Conservation (phyloP, 2,113 vertebrate genomes). For the Cephalopholis sonnerati region DNA sequence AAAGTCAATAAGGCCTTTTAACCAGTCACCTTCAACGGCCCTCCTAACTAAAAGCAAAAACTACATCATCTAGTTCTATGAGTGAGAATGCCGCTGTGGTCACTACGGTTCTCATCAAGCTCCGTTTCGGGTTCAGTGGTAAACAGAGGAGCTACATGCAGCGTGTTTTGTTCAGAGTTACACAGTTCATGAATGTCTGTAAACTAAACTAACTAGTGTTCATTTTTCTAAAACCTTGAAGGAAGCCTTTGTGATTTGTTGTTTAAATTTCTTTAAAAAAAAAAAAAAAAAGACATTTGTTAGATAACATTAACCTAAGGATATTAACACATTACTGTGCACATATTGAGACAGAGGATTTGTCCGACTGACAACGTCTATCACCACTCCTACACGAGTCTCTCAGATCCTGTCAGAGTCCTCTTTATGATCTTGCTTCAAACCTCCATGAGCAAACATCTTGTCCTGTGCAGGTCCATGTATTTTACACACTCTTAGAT, state of each 20-base stretch:
- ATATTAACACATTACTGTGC: conserved; percentile 59
- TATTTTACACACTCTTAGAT: conserved; percentile 47
- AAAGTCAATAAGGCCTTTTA: conserved; percentile 51
- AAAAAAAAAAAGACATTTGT: conserved; percentile 19
- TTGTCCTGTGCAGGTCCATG: conserved; percentile 6
- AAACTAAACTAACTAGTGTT: conserved; percentile 75
- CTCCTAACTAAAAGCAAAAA: conserved; percentile 15
- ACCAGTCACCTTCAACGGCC: conserved; percentile 26
- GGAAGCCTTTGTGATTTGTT: conserved; percentile 88
- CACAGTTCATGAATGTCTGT: conserved; percentile 71
- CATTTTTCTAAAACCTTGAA: conserved; percentile 70
- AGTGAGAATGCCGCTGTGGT: conserved; percentile 21
- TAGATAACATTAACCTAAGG: conserved; percentile 81
- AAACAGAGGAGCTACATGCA: conserved; percentile 70
- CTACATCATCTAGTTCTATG: not conserved
- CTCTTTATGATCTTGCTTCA: conserved; percentile 67
- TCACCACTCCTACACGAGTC: conserved; percentile 30
- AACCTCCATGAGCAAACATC: conserved; percentile 78
- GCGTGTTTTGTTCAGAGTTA: conserved; percentile 63
- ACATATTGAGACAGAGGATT: conserved; percentile 1
- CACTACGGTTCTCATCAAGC: conserved; percentile 32
- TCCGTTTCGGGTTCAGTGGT: conserved; percentile 63
- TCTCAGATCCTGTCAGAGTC: conserved; percentile 20
- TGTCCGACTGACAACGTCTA: not conserved
- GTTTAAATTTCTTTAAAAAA: conserved; percentile 75